Evolutionary conservation across 1,140 invertebrate species (phyloP), one percentile per base, ranked within the genome.

Genomic region (Anastatus disparis): DNA sequence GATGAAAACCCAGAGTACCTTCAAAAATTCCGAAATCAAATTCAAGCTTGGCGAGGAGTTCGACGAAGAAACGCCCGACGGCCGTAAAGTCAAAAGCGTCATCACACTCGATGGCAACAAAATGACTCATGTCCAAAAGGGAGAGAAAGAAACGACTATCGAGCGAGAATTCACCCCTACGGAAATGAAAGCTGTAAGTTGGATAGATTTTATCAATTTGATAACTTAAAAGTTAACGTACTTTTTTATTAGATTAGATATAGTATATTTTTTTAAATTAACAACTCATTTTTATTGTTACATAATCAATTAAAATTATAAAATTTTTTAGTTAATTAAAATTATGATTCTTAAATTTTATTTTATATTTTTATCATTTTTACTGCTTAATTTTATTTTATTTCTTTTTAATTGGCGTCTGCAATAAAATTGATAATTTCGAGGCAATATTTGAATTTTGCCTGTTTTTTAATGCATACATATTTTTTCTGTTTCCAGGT

Each of bases 41-140:
- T 97, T 97, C 84, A 94, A 90, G 82, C 87, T 94, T 4, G 93
- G 91, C 24, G 90, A 93, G 73, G 93, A 95, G 80, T 95, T 96
- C 81, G 93, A 95, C 10, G 94, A 97, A 77, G 91, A 92, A 74
- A 96, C 95, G 8, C 87, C 92, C 17, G 95, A 97, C 81, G 95
- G 94, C 9, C 88, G 93, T 46, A 91, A 90, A 79, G 94, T 97
- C 17, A 94, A 94, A 85, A 91, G 88, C 50, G 78, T 87, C 62
- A 88, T 91, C 71, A 91, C 88, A 13, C 78, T 89, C 24, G 89
- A 92, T 9, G 90, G 90, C 17, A 91, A 92, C 84, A 93, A 90
- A 74, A 81, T 93, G 75, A 87, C 88, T 70, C 91, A 93, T 72
- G 78, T 89, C n/a, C 91, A 93, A 81, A 91, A 89, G 71, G 88